Evolutionary conservation across 1,140 invertebrate species (phyloP).

Genomic region (Bathynomus jamesi): DNA sequence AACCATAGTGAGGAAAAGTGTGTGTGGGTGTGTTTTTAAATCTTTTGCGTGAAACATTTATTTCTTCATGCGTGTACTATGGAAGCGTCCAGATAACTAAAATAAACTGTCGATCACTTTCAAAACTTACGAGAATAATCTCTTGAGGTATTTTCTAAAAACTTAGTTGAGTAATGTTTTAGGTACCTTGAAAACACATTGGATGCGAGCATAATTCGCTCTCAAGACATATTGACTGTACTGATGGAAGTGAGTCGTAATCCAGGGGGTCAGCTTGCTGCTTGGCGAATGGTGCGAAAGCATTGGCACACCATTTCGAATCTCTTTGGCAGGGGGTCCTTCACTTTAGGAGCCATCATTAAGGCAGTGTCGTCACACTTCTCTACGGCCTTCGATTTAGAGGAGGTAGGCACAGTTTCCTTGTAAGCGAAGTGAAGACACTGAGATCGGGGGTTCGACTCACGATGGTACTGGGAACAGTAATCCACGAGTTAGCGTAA

Average conservation of each 20-base stretch:
- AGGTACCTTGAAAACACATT: slow-evolving; percentile 58
- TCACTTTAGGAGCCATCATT: slow-evolving; percentile 60
- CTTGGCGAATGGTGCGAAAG: slow-evolving; percentile 67
- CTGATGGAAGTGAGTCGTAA: slow-evolving; percentile 61
- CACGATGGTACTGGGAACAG: neutral
- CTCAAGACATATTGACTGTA: slow-evolving; percentile 59
- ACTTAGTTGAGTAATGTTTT: too few species aligned
- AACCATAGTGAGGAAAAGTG: too few species aligned
- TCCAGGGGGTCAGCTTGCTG: slow-evolving; percentile 56
- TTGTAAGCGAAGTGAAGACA: neutral
- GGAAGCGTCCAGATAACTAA: too few species aligned
- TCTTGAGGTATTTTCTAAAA: too few species aligned
- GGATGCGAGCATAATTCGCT: slow-evolving; percentile 56
- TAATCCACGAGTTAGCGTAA: neutral
- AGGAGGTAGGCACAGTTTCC: slow-evolving; percentile 51
- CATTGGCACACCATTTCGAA: slow-evolving; percentile 60
- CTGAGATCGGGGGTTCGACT: neutral
- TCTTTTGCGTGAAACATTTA: too few species aligned
- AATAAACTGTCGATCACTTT: too few species aligned
- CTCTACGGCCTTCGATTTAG: slow-evolving; percentile 61
- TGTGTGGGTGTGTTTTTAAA: too few species aligned
- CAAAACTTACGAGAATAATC: too few species aligned
- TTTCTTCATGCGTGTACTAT: too few species aligned
- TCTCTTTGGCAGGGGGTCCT: slow-evolving; percentile 58
- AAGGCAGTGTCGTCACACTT: slow-evolving; percentile 60